These are phyloP conservation scores for Chiloscyllium plagiosum DNA, from an alignment of 2,113 vertebrate genomes.

Conservation along the genomic window DNA sequence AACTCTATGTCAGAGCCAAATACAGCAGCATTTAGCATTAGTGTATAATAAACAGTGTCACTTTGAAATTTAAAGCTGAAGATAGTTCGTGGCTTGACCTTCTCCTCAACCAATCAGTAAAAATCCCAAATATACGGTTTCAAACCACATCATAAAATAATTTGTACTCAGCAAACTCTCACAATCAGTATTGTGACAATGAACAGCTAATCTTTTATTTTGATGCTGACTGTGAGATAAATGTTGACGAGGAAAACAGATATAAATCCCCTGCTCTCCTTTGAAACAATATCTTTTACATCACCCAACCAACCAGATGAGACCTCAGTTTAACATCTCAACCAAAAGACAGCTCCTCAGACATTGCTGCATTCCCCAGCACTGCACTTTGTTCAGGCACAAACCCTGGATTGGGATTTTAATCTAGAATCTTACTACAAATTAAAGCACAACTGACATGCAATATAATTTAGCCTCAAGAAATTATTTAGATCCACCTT, in stretches of 20 bases:
- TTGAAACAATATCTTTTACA: background rate
- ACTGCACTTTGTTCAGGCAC: background rate
- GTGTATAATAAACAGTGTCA: too few species aligned
- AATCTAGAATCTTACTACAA: background rate
- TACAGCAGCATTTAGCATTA: too few species aligned
- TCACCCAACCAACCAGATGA: background rate
- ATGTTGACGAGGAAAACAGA: background rate
- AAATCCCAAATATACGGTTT: too few species aligned
- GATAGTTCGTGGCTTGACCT: too few species aligned
- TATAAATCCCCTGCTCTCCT: background rate
- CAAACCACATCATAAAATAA: too few species aligned
- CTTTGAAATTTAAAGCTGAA: too few species aligned
- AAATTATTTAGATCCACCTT: background rate
- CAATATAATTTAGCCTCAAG: background rate
- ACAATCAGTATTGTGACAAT: too few species aligned
- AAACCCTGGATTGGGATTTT: background rate
- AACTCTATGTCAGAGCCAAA: too few species aligned
- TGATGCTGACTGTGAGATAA: background rate
- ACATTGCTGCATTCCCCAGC: background rate
- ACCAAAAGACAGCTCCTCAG: background rate
- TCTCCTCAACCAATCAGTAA: too few species aligned
- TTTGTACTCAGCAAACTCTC: too few species aligned
- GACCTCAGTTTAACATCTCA: background rate
- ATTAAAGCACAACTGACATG: too few species aligned
- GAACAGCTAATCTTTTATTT: background rate